These are phyloP conservation scores for Eupithecia exiguata DNA, from an alignment of 2,888 invertebrate species.

Conservation along the genomic window DNA sequence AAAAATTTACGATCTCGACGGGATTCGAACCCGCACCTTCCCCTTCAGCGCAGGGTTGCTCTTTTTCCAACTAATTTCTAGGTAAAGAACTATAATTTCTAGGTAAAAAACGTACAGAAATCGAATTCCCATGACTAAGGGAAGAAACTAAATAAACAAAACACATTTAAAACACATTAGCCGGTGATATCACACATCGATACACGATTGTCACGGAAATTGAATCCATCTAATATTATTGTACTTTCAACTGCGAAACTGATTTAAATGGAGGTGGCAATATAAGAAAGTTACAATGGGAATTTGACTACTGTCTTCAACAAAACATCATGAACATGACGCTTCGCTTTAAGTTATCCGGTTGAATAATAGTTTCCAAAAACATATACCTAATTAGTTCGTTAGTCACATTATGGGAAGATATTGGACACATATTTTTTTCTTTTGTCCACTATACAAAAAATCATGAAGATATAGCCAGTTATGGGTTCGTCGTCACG, in stretches of 20 bases:
- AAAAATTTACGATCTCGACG: too few species aligned
- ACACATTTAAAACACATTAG: slow-evolving; percentile 70
- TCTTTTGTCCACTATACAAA: too few species aligned
- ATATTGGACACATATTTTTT: too few species aligned
- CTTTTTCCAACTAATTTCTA: too few species aligned
- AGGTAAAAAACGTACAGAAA: not conserved
- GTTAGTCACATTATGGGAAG: too few species aligned
- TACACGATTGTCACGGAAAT: slow-evolving; percentile 72
- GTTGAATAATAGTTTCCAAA: too few species aligned
- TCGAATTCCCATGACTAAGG: not conserved
- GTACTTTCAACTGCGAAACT: slow-evolving; percentile 45
- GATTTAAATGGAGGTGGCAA: slow-evolving; percentile 41
- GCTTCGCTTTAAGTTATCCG: not conserved
- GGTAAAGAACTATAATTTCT: not conserved
- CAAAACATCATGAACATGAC: not conserved
- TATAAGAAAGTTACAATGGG: too few species aligned
- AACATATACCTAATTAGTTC: too few species aligned
- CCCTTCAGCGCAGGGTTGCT: too few species aligned
- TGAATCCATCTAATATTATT: slow-evolving; percentile 72
- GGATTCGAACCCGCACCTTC: too few species aligned
- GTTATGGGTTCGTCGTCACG: too few species aligned
- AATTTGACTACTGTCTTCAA: not conserved
- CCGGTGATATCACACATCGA: slow-evolving; percentile 62
- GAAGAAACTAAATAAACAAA: slow-evolving; percentile 38
- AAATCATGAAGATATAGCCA: too few species aligned